These are phyloP conservation scores for Cosmorhoe ocellata DNA, from an alignment of 2,888 invertebrate species.

Conservation along the genomic window DNA sequence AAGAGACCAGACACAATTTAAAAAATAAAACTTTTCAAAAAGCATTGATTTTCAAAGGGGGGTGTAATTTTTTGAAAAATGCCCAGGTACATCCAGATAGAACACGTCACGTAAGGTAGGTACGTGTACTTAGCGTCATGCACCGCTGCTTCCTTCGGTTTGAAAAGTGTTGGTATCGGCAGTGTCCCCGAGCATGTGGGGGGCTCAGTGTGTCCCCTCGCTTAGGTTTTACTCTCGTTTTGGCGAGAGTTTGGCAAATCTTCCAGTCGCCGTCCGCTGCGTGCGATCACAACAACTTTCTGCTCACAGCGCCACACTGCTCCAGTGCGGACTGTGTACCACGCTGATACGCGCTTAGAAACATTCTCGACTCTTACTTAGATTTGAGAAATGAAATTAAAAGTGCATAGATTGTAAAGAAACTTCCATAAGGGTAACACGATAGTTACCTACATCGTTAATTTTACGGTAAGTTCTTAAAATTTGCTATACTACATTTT, in stretches of 20 bases:
- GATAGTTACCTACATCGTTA: background rate
- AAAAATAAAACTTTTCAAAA: no score
- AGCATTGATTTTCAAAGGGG: no score
- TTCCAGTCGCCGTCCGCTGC: constrained; percentile 28
- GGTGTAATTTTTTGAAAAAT: no score
- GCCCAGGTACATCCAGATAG: no score
- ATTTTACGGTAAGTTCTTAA: background rate
- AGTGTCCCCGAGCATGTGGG: no score
- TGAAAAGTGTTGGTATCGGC: no score
- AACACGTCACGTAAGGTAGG: no score
- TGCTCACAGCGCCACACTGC: background rate
- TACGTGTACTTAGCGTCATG: no score
- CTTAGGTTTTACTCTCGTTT: constrained; percentile 38
- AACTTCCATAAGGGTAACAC: no score
- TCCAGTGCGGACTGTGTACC: background rate
- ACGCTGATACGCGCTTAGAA: no score
- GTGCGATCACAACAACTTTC: constrained; percentile 17
- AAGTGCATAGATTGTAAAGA: background rate
- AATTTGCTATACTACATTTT: background rate
- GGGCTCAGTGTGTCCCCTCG: constrained; percentile 30
- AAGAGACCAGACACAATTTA: no score
- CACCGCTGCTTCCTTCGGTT: no score
- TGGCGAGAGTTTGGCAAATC: constrained; percentile 46
- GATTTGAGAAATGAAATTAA: background rate
- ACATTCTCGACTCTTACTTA: background rate